Evolutionary conservation across 1,140 invertebrate species (phyloP), one percentile per base, ranked within the genome.

Genomic region (Manduca sexta): DNA sequence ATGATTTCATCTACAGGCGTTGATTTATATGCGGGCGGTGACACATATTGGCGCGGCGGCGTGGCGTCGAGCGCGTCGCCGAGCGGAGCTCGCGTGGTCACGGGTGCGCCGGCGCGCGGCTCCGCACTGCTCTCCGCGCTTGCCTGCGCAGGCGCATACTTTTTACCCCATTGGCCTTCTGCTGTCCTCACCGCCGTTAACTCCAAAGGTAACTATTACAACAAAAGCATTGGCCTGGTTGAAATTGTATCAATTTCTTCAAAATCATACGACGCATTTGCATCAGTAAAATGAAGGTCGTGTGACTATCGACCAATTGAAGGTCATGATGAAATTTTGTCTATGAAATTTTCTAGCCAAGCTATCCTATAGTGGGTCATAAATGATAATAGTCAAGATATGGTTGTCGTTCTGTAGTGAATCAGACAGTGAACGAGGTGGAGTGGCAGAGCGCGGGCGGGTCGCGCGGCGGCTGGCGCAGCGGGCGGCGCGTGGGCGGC

Each of bases 91-190:
- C 14, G 49, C 44, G 49, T 13, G 29, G 45, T 11, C 35, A 14
- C 5, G 33, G 65, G 71, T 44, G 43, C 40, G 45, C 39, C 41
- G 46, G 52, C 46, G 53, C 37, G 42, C 30, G 52, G 49, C 43
- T 40, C 33, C 41, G 38, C 41, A 13, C 41, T 56, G 21, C 64
- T 60, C 31, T 21, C 51, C 13, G 46, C 44, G 45, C 17, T 61
- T 11, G 42, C 64, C 6, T 51, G 52, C 42, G 18, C 49, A 11
- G 30, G 34, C 38, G 40, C 46, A 7, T 6, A 16, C 15, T 64
- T 64, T 61, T 33, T 55, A 29, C 69, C 73, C 50, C 67, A 59
- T 52, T 78, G 74, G 77, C 77, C 74, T 42, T 49, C 68, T 42
- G 45, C 57, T 0, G 33, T 72, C 45, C 39, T 78, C 12, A 48